Conservation (phyloP, 2,888 invertebrate genomes). For the Heliconius charithonia region DNA sequence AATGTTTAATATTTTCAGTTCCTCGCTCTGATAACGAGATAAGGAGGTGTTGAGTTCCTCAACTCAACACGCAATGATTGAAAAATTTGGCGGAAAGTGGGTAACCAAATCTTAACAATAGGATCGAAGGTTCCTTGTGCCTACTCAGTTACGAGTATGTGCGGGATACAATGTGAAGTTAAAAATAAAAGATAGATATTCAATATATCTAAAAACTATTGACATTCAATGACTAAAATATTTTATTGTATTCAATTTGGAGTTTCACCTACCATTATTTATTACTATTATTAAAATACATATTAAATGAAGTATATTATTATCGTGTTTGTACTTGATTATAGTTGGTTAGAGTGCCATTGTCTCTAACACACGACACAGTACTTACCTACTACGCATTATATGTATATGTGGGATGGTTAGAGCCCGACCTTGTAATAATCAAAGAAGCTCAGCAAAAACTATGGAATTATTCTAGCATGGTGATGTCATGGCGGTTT, state of each 20-base stretch:
- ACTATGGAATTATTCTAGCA: conserved; percentile 75
- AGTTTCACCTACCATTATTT: not conserved
- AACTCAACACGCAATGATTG: not conserved
- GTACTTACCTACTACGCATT: conserved; percentile 28
- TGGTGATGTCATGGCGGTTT: conserved; percentile 81
- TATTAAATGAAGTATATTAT: not conserved
- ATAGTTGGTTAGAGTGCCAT: not conserved
- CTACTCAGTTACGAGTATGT: no score
- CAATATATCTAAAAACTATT: not conserved
- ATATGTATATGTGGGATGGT: conserved; percentile 30
- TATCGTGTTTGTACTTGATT: conserved; percentile 12
- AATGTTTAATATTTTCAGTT: no score
- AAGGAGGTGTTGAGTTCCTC: not conserved
- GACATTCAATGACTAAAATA: not conserved
- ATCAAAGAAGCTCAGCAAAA: conserved; percentile 62
- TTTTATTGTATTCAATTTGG: not conserved
- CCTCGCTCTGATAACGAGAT: no score
- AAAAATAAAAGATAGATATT: no score
- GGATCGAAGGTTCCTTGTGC: not conserved
- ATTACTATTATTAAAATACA: not conserved
- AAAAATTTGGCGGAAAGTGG: not conserved
- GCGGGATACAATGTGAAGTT: no score
- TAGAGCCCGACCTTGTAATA: conserved; percentile 39
- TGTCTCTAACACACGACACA: conserved; percentile 18
- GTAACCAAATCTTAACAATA: not conserved